Evolutionary conservation across 2,797 vertebrate genomes (phyloP).

Genomic region (Vireo griseus): DNA sequence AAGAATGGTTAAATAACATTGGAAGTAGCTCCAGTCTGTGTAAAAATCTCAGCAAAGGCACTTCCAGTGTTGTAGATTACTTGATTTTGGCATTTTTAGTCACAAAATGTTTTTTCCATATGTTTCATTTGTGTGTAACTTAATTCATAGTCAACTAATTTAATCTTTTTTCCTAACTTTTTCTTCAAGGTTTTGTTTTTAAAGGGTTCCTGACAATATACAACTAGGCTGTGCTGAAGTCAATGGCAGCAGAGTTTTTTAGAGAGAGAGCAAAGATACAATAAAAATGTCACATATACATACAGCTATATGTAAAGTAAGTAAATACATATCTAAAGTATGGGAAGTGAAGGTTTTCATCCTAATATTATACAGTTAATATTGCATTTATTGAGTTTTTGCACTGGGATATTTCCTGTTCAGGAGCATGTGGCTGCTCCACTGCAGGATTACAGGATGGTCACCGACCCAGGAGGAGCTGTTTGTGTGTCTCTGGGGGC

Average conservation of each 20-base stretch:
- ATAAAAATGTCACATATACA: no score
- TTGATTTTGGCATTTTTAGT: background rate
- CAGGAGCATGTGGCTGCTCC: no score
- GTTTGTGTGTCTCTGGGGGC: no score
- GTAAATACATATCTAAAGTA: fast-evolving
- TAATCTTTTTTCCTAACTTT: fast-evolving
- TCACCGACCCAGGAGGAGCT: no score
- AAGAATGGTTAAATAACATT: background rate
- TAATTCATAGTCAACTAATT: background rate
- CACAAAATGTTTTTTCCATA: background rate
- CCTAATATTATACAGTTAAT: fast-evolving
- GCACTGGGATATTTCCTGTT: no score
- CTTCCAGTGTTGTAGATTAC: background rate
- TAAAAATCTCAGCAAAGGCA: background rate
- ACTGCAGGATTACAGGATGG: no score
- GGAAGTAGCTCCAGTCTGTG: background rate
- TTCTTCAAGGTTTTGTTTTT: background rate
- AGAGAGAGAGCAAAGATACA: background rate
- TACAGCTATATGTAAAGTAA: background rate
- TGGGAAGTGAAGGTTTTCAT: background rate
- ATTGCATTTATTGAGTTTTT: background rate
- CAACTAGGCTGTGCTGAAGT: background rate
- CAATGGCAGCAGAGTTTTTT: background rate
- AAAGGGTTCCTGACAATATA: background rate
- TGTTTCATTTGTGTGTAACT: background rate